Evolutionary conservation across 2,888 invertebrate species (phyloP).

Genomic region (Nymphalis polychloros): DNA sequence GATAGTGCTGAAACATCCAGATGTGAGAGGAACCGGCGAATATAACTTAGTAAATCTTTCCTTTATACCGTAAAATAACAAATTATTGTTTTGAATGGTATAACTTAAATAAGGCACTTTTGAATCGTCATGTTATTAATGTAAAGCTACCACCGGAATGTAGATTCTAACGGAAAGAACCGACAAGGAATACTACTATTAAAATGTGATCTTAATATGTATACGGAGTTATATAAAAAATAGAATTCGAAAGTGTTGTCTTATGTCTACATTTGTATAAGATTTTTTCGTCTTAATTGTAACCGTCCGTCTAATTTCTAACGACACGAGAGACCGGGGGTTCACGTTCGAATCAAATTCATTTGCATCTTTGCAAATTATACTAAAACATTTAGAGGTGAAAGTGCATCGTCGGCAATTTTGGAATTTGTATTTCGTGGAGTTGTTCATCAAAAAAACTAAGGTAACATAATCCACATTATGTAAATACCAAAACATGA

Average conservation of each 20-base stretch:
- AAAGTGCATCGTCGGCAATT: background rate
- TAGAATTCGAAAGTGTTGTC: background rate
- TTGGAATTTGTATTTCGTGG: background rate
- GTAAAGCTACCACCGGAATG: too few relatives aligned
- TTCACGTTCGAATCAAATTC: slow-evolving; percentile 24
- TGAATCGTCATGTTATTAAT: too few relatives aligned
- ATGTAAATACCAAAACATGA: too few relatives aligned
- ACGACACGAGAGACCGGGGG: slow-evolving; percentile 15
- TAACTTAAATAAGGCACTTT: too few relatives aligned
- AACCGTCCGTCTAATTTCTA: slow-evolving; percentile 24
- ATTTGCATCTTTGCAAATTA: slow-evolving; percentile 32
- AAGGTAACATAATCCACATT: too few relatives aligned
- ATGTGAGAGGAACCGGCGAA: too few relatives aligned
- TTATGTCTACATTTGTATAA: background rate
- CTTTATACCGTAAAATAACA: too few relatives aligned
- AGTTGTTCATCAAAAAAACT: background rate
- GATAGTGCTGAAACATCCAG: too few relatives aligned
- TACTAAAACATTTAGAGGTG: background rate
- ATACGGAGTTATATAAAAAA: background rate
- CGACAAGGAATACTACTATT: too few relatives aligned
- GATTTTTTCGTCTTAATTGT: slow-evolving; percentile 16
- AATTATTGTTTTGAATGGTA: too few relatives aligned
- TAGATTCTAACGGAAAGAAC: too few relatives aligned
- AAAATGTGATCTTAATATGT: background rate
- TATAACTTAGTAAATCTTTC: too few relatives aligned